Evolutionary conservation across 2,888 invertebrate species (phyloP).

Genomic region (Pyrocoelia pectoralis): DNA sequence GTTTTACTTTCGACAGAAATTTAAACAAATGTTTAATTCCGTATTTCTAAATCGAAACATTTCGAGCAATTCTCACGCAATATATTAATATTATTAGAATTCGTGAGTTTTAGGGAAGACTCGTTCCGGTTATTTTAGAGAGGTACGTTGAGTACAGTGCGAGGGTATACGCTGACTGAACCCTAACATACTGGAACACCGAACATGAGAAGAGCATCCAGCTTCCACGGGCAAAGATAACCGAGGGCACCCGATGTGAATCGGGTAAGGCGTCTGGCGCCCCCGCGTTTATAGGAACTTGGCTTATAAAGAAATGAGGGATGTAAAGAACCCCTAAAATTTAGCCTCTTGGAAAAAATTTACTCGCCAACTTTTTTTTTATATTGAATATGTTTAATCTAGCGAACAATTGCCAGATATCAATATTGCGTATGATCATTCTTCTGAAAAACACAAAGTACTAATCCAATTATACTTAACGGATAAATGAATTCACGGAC

Average conservation of each 20-base stretch:
- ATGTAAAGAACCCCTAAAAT: constrained; percentile 45
- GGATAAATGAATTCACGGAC: constrained; percentile 29
- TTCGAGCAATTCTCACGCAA: neutral
- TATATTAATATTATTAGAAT: neutral
- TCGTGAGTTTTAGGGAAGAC: constrained; percentile 10
- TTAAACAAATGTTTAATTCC: neutral
- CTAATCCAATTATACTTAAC: constrained; percentile 37
- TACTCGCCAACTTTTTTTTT: constrained; percentile 46
- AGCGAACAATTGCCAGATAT: constrained; percentile 52
- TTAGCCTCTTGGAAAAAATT: constrained; percentile 51
- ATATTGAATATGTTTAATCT: constrained; percentile 55
- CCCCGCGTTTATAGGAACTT: constrained; percentile 44
- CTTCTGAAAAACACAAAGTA: constrained; percentile 31
- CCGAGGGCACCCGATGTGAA: constrained; percentile 48
- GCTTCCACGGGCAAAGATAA: constrained; percentile 53
- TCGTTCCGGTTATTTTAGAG: neutral
- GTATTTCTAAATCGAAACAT: neutral
- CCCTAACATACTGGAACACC: constrained; percentile 50
- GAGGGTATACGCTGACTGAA: constrained; percentile 50
- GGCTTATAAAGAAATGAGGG: constrained; percentile 44
- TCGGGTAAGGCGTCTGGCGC: constrained; percentile 46
- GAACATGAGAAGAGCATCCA: constrained; percentile 49
- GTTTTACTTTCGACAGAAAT: constrained; percentile 26
- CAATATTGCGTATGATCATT: constrained; percentile 38
- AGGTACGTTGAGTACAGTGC: constrained; percentile 40